These are phyloP conservation scores for Parnassius orleans DNA, from an alignment of 2,888 invertebrate species.

Conservation along the genomic window DNA sequence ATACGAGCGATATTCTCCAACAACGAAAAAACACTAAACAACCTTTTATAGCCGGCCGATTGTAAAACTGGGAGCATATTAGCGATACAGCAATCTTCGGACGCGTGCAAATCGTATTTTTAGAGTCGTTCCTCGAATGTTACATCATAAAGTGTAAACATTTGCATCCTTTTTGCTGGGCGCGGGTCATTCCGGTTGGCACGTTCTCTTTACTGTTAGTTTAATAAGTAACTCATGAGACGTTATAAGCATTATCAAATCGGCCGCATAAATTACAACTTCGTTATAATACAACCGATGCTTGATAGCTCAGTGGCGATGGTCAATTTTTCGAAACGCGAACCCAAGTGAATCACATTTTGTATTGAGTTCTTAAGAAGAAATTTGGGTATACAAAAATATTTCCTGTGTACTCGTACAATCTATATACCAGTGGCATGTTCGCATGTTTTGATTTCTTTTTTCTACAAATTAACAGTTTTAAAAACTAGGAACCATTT, in stretches of 20 bases:
- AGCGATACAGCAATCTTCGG: constrained; percentile 39
- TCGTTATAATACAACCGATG: too few relatives aligned
- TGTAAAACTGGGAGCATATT: constrained; percentile 70
- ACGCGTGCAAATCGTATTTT: constrained; percentile 53
- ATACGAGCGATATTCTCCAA: constrained; percentile 66
- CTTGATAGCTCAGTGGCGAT: too few relatives aligned
- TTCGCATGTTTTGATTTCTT: too few relatives aligned
- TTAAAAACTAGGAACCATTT: too few relatives aligned
- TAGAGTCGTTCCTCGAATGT: constrained; percentile 56
- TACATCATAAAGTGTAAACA: constrained; percentile 43
- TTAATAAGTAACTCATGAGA: constrained; percentile 9
- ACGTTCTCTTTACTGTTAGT: neutral
- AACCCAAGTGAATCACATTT: too few relatives aligned
- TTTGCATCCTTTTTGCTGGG: constrained; percentile 18
- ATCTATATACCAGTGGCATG: too few relatives aligned
- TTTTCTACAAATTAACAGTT: too few relatives aligned
- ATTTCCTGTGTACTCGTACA: too few relatives aligned
- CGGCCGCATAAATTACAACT: neutral
- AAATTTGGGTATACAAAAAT: too few relatives aligned
- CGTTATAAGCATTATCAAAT: too few relatives aligned
- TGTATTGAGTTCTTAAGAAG: too few relatives aligned
- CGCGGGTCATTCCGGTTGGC: neutral
- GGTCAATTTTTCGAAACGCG: too few relatives aligned
- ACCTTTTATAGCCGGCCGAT: constrained; percentile 61
- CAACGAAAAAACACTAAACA: constrained; percentile 46